These are phyloP conservation scores for Platorchestia sp. DNA, from an alignment of 1,140 invertebrate species.

Conservation along the genomic window DNA sequence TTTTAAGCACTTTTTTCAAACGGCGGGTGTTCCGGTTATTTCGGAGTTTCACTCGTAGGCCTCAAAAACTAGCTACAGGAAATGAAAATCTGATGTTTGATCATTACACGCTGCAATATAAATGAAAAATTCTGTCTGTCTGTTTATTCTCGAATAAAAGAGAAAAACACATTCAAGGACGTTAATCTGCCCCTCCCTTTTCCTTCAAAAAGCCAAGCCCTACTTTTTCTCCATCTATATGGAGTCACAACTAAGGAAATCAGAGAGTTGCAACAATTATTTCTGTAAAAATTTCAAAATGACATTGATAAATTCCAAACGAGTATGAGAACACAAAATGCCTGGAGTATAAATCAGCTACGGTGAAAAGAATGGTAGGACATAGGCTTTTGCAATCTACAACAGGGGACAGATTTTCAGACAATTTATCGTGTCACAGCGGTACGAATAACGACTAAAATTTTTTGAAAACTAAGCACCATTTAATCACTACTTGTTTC, in stretches of 20 bases:
- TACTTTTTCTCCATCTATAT: neutral
- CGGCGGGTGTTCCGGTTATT: too few species aligned
- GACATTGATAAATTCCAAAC: neutral
- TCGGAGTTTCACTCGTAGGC: too few species aligned
- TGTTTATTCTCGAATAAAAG: neutral
- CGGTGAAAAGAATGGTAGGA: neutral
- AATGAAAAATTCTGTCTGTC: neutral
- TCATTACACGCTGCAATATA: neutral
- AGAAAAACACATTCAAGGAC: neutral
- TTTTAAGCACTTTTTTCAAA: neutral
- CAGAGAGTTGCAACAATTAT: neutral
- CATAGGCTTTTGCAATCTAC: too few species aligned
- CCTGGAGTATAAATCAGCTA: neutral
- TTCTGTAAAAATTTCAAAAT: neutral
- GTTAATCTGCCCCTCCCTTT: neutral
- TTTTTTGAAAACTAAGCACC: too few species aligned
- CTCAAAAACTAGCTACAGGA: neutral
- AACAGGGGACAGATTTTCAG: too few species aligned
- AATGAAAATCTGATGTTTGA: neutral
- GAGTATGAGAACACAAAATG: neutral
- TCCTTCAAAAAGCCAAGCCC: neutral
- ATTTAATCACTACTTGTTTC: neutral
- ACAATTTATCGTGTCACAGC: neutral
- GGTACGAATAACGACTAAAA: too few species aligned
- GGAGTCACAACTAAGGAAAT: neutral